A percentile compares a stretch with the other conserved stretches of the same genome.
phyloP scores from a whole-genome alignment of 2,113 vertebrate species.

The Progne subis region DNA sequence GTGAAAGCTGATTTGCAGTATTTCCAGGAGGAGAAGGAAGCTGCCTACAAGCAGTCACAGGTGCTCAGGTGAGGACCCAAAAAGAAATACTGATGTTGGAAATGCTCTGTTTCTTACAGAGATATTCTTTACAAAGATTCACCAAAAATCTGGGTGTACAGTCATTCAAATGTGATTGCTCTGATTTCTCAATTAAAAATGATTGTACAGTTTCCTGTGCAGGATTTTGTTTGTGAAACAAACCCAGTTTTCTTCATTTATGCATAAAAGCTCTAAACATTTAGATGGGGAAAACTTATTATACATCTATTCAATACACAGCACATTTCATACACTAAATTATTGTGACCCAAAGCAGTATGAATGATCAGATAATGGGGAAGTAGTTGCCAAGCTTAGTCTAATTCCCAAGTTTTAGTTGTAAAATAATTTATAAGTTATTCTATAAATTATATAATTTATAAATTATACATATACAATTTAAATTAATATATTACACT shows the following conservation, averaged over 20 bases:
- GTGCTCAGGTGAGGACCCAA: slow-evolving; percentile 76
- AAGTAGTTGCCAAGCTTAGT: background rate
- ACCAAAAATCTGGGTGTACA: background rate
- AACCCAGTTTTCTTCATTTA: background rate
- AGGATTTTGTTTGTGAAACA: background rate
- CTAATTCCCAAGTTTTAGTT: background rate
- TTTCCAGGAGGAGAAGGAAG: slow-evolving; percentile 70
- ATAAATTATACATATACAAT: too few relatives aligned
- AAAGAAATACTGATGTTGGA: background rate
- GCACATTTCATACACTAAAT: background rate
- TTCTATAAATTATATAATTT: background rate
- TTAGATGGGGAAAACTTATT: background rate
- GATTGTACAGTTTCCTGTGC: background rate
- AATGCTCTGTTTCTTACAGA: background rate
- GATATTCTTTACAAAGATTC: background rate
- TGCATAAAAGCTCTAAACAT: background rate
- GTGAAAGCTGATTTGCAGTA: slow-evolving; percentile 60
- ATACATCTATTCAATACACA: background rate
- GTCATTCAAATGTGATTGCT: background rate
- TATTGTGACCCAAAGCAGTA: background rate
- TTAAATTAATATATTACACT: too few relatives aligned
- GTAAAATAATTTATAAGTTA: background rate
- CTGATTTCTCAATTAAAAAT: background rate
- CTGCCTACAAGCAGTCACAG: slow-evolving; percentile 65
- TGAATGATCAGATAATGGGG: background rate